A percentile compares a stretch with the other conserved stretches of the same genome.
Evolutionary conservation across 2,113 vertebrate species (phyloP).

Genomic region (Trematomus loennbergii): DNA sequence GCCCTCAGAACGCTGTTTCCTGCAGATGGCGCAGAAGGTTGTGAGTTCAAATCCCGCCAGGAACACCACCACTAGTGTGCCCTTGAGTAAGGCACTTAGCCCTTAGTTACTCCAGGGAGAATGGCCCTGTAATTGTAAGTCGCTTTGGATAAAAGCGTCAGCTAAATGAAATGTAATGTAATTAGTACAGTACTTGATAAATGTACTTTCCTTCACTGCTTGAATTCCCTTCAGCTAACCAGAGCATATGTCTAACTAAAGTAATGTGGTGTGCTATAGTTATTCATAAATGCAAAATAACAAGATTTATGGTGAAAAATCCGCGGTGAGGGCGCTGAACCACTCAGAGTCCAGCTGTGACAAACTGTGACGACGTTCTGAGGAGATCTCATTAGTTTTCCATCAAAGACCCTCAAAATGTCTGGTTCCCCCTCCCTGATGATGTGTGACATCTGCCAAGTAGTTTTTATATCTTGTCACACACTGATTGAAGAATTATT

Average conservation of each 20-base stretch:
- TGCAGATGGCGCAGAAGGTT: no score
- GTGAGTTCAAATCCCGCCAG: no score
- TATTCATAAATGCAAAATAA: slow-evolving; percentile 44
- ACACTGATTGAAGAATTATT: slow-evolving; percentile 55
- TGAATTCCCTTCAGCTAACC: neutral
- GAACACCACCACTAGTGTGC: no score
- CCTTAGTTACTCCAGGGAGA: no score
- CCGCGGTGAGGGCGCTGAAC: slow-evolving; percentile 32
- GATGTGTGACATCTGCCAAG: slow-evolving; percentile 75
- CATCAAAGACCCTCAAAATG: slow-evolving; percentile 51
- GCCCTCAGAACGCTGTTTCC: no score
- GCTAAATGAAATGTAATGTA: no score
- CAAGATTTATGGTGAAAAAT: slow-evolving; percentile 38
- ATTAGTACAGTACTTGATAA: no score
- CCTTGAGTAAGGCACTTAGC: no score
- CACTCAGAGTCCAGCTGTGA: slow-evolving; percentile 61
- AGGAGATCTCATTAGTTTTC: slow-evolving; percentile 71
- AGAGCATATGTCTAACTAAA: slow-evolving; percentile 13
- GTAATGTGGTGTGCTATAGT: slow-evolving; percentile 12
- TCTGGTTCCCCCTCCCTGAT: slow-evolving; percentile 40
- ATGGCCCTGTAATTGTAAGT: no score
- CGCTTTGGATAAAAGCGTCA: no score
- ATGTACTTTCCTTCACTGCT: neutral
- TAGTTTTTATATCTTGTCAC: slow-evolving; percentile 51
- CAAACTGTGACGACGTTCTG: slow-evolving; percentile 38